A percentile compares a stretch with the other conserved stretches of the same genome.
phyloP scores from a whole-genome alignment of 2,113 vertebrate species.

The Thamnophis sirtalis region DNA sequence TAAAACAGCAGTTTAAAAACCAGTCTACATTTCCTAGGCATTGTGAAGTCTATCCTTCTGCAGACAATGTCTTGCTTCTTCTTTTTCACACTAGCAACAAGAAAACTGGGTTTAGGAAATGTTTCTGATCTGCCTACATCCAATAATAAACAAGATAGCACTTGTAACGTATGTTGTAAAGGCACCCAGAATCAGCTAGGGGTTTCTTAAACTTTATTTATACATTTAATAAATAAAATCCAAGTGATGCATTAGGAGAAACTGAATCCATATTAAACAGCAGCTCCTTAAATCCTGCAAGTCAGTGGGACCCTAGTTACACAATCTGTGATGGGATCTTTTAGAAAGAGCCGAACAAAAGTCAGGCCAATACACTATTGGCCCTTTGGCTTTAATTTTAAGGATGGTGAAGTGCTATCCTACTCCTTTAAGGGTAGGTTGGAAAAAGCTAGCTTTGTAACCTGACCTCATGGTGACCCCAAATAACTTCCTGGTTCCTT shows the following conservation, averaged over 20 bases:
- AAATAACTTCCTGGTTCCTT: slow-evolving; percentile 71
- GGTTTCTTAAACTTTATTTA: not conserved
- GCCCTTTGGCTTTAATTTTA: not conserved
- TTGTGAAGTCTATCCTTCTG: too few relatives aligned
- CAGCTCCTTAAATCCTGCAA: slow-evolving; percentile 9
- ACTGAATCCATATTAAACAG: slow-evolving; percentile 19
- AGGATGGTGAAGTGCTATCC: slow-evolving; percentile 31
- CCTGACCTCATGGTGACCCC: slow-evolving; percentile 71
- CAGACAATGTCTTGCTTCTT: not conserved
- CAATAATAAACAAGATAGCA: slow-evolving; percentile 17
- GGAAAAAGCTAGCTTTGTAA: slow-evolving; percentile 66
- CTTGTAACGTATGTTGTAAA: not conserved
- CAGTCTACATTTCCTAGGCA: not conserved
- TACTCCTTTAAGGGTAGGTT: slow-evolving; percentile 45
- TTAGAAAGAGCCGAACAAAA: slow-evolving; percentile 5
- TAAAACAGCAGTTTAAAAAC: not conserved
- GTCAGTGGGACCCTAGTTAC: not conserved
- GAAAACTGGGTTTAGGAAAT: not conserved
- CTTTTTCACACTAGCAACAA: not conserved
- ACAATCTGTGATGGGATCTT: not conserved
- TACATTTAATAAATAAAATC: not conserved
- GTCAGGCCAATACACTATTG: not conserved
- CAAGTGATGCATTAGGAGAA: rapidly evolving
- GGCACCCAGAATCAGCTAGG: not conserved
- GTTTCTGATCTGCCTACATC: not conserved